These are phyloP conservation scores for Hoplodrina ambigua DNA, from an alignment of 2,888 invertebrate species.

Conservation along the genomic window DNA sequence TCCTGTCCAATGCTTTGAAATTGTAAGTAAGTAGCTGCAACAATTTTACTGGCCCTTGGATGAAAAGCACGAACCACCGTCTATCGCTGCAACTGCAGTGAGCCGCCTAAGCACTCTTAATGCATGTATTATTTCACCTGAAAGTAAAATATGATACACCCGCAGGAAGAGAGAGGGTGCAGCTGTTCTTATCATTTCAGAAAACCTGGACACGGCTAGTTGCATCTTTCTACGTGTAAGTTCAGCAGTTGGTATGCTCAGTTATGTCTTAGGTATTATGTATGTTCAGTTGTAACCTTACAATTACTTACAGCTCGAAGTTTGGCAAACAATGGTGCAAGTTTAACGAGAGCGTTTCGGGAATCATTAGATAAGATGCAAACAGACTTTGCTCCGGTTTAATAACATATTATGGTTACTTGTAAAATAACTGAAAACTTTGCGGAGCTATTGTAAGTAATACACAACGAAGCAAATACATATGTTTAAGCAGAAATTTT, in stretches of 20 bases:
- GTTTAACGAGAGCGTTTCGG: slow-evolving; percentile 55
- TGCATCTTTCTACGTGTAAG: slow-evolving; percentile 18
- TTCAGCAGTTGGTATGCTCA: slow-evolving; percentile 20
- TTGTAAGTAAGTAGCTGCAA: too few relatives aligned
- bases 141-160: too few relatives aligned
- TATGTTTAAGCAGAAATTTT: too few relatives aligned
- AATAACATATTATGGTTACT: slow-evolving; percentile 18
- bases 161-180: not conserved
- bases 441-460: not conserved
- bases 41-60: too few relatives aligned
- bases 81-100: too few relatives aligned
- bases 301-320: slow-evolving; percentile 45
- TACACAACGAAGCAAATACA: too few relatives aligned
- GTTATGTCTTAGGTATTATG: not conserved
- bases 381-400: slow-evolving; percentile 30
- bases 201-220: not conserved
- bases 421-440: slow-evolving; percentile 15
- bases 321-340: slow-evolving; percentile 49
- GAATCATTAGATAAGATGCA: slow-evolving; percentile 58
- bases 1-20: not conserved
- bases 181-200: not conserved
- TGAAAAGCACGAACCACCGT: too few relatives aligned
- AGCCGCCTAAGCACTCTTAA: too few relatives aligned
- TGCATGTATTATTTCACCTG: too few relatives aligned
- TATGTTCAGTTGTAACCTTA: slow-evolving; percentile 24